Percentiles rank a stretch among this genome's conserved stretches.
These are phyloP conservation scores for Helogale parvula DNA, from an alignment of 2,113 vertebrate genomes.

Conservation along the genomic window DNA sequence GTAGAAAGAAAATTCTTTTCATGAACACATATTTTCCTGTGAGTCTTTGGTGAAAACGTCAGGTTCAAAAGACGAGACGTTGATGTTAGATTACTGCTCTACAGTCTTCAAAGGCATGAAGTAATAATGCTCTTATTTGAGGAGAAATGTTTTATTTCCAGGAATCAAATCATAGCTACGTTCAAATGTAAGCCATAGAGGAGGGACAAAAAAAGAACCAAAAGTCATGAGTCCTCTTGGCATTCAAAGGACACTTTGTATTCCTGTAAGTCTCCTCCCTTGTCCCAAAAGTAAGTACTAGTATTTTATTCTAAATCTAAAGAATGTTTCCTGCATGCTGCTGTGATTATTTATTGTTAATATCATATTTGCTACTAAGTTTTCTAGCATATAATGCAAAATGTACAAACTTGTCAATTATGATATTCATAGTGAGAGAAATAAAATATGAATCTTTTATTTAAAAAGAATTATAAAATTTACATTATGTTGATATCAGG, in stretches of 20 bases:
- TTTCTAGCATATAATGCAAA: background rate
- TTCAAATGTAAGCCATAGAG: background rate
- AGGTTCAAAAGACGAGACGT: background rate
- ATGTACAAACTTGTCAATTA: background rate
- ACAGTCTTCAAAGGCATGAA: background rate
- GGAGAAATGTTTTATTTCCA: conserved; percentile 44
- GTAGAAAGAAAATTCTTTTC: conserved; percentile 8
- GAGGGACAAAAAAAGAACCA: background rate
- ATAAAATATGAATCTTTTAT: background rate
- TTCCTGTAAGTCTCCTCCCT: background rate
- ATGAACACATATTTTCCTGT: background rate
- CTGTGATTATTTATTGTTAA: background rate
- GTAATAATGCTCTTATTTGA: background rate
- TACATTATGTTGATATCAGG: background rate
- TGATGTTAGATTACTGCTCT: background rate
- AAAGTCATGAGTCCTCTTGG: background rate
- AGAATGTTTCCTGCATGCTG: background rate
- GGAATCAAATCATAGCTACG: background rate
- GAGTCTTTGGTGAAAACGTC: background rate
- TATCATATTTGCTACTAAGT: background rate
- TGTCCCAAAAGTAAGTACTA: background rate
- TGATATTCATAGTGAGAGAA: background rate
- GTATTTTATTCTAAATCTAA: conserved; percentile 39
- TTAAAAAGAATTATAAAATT: conserved; percentile 32
- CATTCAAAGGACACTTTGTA: background rate